Base-by-base conservation (phyloP, 2,797 vertebrate genomes). In the Hozukius guyotensis region DNA sequence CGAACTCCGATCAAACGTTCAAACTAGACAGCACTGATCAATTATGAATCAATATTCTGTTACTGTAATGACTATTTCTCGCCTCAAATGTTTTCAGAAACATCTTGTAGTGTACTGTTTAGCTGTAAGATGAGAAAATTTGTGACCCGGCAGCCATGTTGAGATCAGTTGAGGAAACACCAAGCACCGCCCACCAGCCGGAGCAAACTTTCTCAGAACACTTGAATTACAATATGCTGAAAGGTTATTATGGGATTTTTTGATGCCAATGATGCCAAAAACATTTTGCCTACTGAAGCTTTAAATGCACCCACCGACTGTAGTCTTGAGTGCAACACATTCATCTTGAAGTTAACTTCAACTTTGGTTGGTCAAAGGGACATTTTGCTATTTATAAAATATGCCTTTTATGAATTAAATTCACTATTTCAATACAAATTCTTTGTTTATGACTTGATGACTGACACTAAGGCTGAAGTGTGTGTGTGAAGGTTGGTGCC, bases 401-500 rank as follows among this genome's bases (percentile, higher is more conserved):
- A 7, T 20, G 7, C 6, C 2, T 57, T 73, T 60, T 65, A 66
- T 46, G 10, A 36, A 55, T 57, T 63, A 12, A 20, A 55, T 24
- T 32, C 32, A 22, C 2, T 9, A 3, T 61, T 64, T 80, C 10
- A 62, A 8, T 29, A 32, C 32, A 64, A 64, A 56, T 56, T 5
- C 13, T 56, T 72, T 79, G 63, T 78, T 82, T 49, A 4, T 76
- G 65, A 57, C 65, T 68, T 36, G 69, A 81, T 73, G 53, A 74
- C 38, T 77, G 79, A 64, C 75, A 78, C 24, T 14, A 27, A 38
- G 20, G 13, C 20, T 80, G 27, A 70, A 56, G 42, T 65, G 71
- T 62, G 69, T 68, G 34, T 36, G 52, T 86, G 66, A 62, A 80
- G 85, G 77, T 62, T 72, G 8, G 79, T 84, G 84, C 85, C 88